Percentiles rank a stretch among this genome's conserved stretches.
Conservation (phyloP, 1,140 invertebrate species). For the Callitettix versicolor region DNA sequence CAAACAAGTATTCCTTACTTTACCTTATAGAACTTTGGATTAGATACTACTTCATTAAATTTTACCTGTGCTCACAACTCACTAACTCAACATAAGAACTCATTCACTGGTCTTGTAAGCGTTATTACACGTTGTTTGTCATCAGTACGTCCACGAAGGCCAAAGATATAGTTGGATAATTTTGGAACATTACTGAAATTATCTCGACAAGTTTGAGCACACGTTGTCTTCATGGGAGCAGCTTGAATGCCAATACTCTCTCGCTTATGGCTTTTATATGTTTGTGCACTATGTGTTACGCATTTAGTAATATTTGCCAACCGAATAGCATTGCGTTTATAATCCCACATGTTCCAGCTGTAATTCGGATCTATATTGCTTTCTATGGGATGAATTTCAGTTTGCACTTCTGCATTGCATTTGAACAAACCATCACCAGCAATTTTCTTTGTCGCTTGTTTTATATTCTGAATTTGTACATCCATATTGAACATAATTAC, state of each 20-base stretch:
- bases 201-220: background rate
- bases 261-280: background rate
- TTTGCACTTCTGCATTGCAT: conserved; percentile 4
- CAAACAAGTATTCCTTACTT: too few relatives aligned
- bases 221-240: background rate
- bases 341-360: conserved; percentile 10
- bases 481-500: conserved; percentile 8
- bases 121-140: background rate
- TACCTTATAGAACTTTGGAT: too few relatives aligned
- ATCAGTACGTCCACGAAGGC: conserved; percentile 5
- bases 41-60: too few relatives aligned
- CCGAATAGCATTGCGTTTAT: conserved; percentile 5
- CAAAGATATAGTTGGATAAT: background rate
- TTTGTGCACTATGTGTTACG: background rate
- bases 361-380: background rate
- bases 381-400: conserved; percentile 1
- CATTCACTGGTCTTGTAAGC: too few relatives aligned
- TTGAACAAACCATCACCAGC: background rate
- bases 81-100: too few relatives aligned
- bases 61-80: too few relatives aligned
- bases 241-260: conserved; percentile 2
- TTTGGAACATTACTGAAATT: background rate
- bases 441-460: background rate
- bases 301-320: conserved; percentile 1
- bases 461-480: conserved; percentile 5